phyloP scores from a whole-genome alignment of 2,113 vertebrate genomes.

The Corapipo altera region DNA sequence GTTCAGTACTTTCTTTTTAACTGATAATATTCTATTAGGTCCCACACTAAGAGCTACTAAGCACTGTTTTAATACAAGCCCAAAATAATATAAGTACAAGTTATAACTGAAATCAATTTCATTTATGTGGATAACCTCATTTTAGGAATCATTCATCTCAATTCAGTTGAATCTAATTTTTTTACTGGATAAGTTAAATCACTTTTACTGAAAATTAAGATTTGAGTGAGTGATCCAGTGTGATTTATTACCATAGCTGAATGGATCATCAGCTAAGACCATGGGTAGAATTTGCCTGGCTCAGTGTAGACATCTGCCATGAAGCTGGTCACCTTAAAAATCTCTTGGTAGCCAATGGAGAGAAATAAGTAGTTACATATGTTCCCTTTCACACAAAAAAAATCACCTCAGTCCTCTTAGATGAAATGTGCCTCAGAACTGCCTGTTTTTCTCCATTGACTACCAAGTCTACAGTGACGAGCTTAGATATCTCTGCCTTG shows the following conservation, averaged over 20 bases:
- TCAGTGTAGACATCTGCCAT: neutral
- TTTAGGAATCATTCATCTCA: neutral
- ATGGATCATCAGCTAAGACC: neutral
- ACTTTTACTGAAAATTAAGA: neutral
- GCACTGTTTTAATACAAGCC: neutral
- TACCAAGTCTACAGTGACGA: rapidly evolving
- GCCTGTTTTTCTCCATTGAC: neutral
- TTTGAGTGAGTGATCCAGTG: neutral
- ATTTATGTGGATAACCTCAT: neutral
- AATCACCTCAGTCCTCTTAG: neutral
- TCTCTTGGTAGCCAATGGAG: neutral
- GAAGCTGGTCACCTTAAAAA: neutral
- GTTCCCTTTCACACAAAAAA: neutral
- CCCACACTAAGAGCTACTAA: neutral
- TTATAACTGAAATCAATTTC: neutral
- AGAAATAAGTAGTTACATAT: neutral
- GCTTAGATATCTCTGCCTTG: neutral
- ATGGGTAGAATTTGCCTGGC: neutral
- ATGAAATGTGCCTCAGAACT: neutral
- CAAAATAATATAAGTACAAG: neutral
- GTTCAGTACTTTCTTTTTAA: neutral
- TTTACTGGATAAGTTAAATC: neutral
- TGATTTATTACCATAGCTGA: neutral
- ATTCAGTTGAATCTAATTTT: neutral
- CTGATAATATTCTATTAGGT: neutral